Conservation (phyloP, 2,888 invertebrate species). For the Ectemnius continuus region DNA sequence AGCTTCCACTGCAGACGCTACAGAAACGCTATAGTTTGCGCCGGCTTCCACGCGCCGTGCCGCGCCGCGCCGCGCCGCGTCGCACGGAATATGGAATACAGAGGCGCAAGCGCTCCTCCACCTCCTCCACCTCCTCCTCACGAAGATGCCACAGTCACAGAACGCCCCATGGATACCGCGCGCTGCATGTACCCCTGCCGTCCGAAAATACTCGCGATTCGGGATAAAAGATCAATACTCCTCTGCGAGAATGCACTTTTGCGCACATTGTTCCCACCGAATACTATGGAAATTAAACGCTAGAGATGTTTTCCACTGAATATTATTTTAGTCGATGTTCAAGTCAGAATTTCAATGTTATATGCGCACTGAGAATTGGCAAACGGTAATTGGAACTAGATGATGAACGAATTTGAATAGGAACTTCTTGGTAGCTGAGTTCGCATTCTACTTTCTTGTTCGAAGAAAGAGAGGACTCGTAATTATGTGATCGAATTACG, state of each 20-base stretch:
- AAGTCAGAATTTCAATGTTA: background rate
- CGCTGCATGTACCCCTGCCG: background rate
- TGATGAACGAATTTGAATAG: background rate
- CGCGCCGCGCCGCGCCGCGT: too few species aligned
- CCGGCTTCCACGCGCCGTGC: slow-evolving; percentile 14
- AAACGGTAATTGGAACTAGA: background rate
- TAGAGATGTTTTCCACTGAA: background rate
- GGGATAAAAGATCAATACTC: background rate
- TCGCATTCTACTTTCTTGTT: background rate
- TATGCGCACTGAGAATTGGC: background rate
- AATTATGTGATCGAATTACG: background rate
- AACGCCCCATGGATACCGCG: slow-evolving; percentile 14
- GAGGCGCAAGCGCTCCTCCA: too few species aligned
- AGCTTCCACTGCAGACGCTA: slow-evolving; percentile 28
- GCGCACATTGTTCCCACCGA: too few species aligned
- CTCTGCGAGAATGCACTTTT: background rate
- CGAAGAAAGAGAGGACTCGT: background rate
- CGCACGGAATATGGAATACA: too few species aligned
- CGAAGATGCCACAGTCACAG: slow-evolving; percentile 43
- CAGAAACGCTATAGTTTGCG: slow-evolving; percentile 17
- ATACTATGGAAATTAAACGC: too few species aligned
- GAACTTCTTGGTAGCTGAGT: slow-evolving; percentile 1
- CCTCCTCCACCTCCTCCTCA: slow-evolving; percentile 9
- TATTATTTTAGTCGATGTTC: background rate
- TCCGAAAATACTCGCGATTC: slow-evolving; percentile 10